These are phyloP conservation scores for Podarcis lilfordi DNA, from an alignment of 2,797 vertebrate species.

Conservation along the genomic window DNA sequence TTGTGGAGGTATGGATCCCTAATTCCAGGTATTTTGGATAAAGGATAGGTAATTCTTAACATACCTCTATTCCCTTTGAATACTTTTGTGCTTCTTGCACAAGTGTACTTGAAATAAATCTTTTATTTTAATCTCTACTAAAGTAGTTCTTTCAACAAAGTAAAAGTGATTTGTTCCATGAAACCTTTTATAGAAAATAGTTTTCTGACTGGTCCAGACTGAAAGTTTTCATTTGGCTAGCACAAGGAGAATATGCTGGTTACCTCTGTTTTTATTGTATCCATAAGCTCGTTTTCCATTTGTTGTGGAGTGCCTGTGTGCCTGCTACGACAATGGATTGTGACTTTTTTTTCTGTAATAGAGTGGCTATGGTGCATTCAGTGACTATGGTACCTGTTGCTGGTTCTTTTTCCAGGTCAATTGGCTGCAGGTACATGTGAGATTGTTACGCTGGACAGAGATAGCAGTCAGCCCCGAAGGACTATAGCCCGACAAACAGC, in stretches of 20 bases:
- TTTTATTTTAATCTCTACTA: slow-evolving; percentile 29
- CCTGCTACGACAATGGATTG: slow-evolving; percentile 60
- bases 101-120: rapidly evolving
- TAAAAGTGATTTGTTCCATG: slow-evolving; percentile 24
- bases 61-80: background rate
- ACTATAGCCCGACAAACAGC: slow-evolving; percentile 98
- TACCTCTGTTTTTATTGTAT: slow-evolving; percentile 46
- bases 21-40: background rate
- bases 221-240: slow-evolving; percentile 37
- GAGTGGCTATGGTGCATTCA: slow-evolving; percentile 71
- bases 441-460: slow-evolving; percentile 98
- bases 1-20: background rate
- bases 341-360: slow-evolving; percentile 67
- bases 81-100: background rate
- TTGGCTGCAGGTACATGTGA: slow-evolving; percentile 97
- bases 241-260: slow-evolving; percentile 52
- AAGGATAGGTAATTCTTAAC: background rate
- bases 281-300: slow-evolving; percentile 63
- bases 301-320: slow-evolving; percentile 62
- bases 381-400: slow-evolving; percentile 73
- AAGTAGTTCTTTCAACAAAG: slow-evolving; percentile 27
- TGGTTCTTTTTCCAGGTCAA: slow-evolving; percentile 87
- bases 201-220: slow-evolving; percentile 43
- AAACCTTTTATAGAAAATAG: slow-evolving; percentile 43
- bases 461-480: slow-evolving; percentile 98